phyloP scores from a whole-genome alignment of 37 sponge, comb jelly and placozoan species.

The Eunapius fragilis region DNA sequence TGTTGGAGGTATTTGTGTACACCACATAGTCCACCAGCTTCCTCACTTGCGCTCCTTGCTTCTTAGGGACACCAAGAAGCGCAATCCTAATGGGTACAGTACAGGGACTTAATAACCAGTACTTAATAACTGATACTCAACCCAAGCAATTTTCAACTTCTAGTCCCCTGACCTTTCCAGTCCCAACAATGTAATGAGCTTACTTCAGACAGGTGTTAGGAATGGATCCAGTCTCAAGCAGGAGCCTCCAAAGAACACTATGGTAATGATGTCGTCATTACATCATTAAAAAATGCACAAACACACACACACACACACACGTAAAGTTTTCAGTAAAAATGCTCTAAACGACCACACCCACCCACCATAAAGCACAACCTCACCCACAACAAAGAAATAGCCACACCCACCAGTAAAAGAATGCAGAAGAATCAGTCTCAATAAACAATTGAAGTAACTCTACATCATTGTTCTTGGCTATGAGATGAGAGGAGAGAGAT shows the following conservation, averaged over 20 bases:
- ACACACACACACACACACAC: too few species aligned
- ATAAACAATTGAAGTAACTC: constrained; percentile 51
- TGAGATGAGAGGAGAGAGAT: neutral
- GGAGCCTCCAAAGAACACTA: constrained; percentile 82
- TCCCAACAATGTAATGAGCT: neutral
- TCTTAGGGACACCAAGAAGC: constrained; percentile 51
- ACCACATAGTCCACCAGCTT: constrained; percentile 56
- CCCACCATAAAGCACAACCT: too few species aligned
- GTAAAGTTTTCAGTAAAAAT: too few species aligned
- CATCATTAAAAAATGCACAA: neutral
- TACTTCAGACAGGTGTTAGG: constrained; percentile 48
- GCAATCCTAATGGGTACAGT: constrained; percentile 1
- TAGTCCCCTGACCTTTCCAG: neutral
- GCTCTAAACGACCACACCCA: neutral
- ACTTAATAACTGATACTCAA: neutral
- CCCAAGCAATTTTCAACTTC: neutral
- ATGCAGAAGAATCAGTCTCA: constrained; percentile 61
- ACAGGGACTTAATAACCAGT: neutral
- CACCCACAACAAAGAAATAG: neutral
- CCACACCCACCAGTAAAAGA: constrained; percentile 65
- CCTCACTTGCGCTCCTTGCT: constrained; percentile 41
- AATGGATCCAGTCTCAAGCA: constrained; percentile 52
- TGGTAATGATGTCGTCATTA: constrained; percentile 3
- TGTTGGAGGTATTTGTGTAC: constrained; percentile 28
- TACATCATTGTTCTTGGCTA: constrained; percentile 34